Evolutionary conservation across 1,140 invertebrate genomes (phyloP), one percentile per base, ranked within the genome.

Genomic region (Coptotermes formosanus): DNA sequence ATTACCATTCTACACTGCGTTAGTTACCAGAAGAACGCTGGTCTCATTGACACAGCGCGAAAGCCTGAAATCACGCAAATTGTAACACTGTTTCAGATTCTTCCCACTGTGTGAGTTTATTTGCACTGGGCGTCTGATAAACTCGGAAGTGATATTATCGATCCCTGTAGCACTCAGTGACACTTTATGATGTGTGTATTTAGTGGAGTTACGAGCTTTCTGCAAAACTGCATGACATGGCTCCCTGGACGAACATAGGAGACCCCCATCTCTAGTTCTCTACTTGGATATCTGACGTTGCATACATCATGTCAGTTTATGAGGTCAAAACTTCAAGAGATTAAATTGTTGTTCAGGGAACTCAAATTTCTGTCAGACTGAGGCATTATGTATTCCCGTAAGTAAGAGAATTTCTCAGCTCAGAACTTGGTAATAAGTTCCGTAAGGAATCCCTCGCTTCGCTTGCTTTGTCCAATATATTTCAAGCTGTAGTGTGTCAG

Each of bases 261-360:
- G 6, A 75, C n/a, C 7, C n/a, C 30, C 7, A 30, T 6, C 64
- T 8, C 25, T 16, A 64, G 6, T 64, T 64, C 59, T n/a, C 59
- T 19, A 64, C 59, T 64, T 64, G 59, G 64, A 8, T 75, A 75
- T 30, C 9, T 30, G 25, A 75, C n/a, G 64, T 30, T 8, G 8
- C 64, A 75, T 30, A 30, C n/a, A 75, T 25, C 64, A 75, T 30
- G 7, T 6, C 64, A n/a, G 19, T 75, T 75, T 75, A 30, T 75
- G 64, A 30, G 64, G 25, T 75, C 64, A 75, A 8, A 75, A 75
- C 64, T 75, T 75, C 64, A 11, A 30, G 64, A 25, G 64, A 25
- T n/a, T 75, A 75, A 75, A 75, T 75, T 75, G 64, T 75, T 75
- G 16, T 64, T 64, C 25, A 75, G 25, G 64, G n/a, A 75, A 75